Evolutionary conservation across 2,113 vertebrate species (phyloP).

Genomic region (Oncorhynchus mykiss): DNA sequence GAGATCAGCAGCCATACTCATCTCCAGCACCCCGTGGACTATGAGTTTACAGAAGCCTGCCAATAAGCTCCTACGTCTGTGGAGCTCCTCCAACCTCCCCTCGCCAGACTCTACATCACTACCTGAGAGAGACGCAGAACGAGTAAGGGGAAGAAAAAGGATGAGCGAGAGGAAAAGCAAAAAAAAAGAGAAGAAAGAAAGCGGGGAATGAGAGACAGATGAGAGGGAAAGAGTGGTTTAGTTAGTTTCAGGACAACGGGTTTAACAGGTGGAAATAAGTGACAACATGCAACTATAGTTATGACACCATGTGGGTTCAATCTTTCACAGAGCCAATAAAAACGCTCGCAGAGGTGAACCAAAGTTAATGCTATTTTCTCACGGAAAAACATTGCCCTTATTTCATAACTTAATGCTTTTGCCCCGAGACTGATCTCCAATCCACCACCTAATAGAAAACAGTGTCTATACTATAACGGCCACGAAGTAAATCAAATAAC

Average conservation of each 20-base stretch:
- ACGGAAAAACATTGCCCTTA: conserved; percentile 67
- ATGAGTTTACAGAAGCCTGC: conserved; percentile 88
- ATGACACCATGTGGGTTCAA: conserved; percentile 73
- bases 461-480: conserved; percentile 57
- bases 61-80: conserved; percentile 78
- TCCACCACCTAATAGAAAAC: conserved; percentile 69
- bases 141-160: conserved; percentile 15
- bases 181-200: conserved; percentile 9
- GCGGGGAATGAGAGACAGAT: conserved; percentile 42
- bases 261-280: conserved; percentile 73
- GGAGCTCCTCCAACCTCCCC: conserved; percentile 73
- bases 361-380: conserved; percentile 72
- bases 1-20: conserved; percentile 81
- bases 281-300: conserved; percentile 61
- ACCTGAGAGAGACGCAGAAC: conserved; percentile 47
- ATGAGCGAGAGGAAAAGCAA: background rate
- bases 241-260: conserved; percentile 59
- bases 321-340: conserved; percentile 67
- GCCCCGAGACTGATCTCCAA: conserved; percentile 61
- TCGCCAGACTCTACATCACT: conserved; percentile 56
- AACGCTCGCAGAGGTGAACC: conserved; percentile 65
- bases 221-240: conserved; percentile 26
- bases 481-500: conserved; percentile 70
- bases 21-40: conserved; percentile 82
- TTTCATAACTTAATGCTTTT: conserved; percentile 62